A percentile compares a stretch with the other conserved stretches of the same genome.
Conservation (phyloP, 2,797 vertebrate genomes). For the Trachurus trachurus region DNA sequence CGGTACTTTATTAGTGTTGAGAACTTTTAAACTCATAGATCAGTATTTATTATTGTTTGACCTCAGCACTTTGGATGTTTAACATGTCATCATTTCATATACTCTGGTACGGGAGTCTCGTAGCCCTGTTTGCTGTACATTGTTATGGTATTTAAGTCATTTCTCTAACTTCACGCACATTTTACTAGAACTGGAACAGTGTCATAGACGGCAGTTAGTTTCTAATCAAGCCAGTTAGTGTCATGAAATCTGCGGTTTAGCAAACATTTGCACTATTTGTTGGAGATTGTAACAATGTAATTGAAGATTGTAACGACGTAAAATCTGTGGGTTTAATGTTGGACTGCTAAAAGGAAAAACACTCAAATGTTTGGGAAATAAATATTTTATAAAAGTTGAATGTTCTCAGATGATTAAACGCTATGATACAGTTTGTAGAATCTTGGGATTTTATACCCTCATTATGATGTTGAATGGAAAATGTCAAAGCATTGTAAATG, state of each 20-base stretch:
- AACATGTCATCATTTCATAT: constrained; percentile 19
- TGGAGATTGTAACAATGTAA: constrained; percentile 11
- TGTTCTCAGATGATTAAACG: constrained; percentile 3
- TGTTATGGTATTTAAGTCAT: not conserved
- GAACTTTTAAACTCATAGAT: constrained; percentile 23
- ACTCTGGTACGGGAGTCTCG: not conserved
- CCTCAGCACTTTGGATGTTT: constrained; percentile 39
- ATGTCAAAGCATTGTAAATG: not conserved
- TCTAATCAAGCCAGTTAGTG: constrained; percentile 1
- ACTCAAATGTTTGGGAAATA: constrained; percentile 28
- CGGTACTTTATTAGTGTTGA: constrained; percentile 11
- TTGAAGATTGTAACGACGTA: constrained; percentile 4
- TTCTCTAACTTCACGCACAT: constrained; percentile 14
- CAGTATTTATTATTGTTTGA: constrained; percentile 66
- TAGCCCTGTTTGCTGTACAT: constrained; percentile 8
- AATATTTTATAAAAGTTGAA: constrained; percentile 37
- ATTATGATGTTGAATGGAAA: not conserved
- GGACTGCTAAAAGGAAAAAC: constrained; percentile 12
- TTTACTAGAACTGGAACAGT: constrained; percentile 25
- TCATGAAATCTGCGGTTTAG: not conserved
- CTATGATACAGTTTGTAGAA: not conserved
- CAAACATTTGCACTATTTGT: constrained; percentile 42
- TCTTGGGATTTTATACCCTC: not conserved
- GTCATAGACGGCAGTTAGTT: not conserved
- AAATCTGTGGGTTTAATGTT: constrained; percentile 10